Conservation (phyloP, 2,113 vertebrate genomes). For the Tenrec ecaudatus region DNA sequence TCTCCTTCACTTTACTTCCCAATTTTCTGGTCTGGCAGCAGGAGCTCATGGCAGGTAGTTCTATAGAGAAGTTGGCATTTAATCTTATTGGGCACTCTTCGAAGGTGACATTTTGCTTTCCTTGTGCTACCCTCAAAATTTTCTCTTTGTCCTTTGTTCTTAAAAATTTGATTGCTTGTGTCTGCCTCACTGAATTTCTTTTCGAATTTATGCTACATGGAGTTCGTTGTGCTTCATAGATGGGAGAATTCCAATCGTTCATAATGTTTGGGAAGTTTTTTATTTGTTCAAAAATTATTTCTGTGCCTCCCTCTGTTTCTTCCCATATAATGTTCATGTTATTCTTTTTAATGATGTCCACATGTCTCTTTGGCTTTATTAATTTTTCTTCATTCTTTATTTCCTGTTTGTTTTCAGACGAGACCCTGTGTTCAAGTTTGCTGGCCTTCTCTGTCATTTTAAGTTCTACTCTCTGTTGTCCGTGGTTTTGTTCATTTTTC, state of each 20-base stretch:
- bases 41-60: too few relatives aligned
- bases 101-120: background rate
- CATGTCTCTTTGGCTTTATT: background rate
- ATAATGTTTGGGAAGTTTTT: background rate
- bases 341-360: too few relatives aligned
- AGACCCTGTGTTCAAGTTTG: background rate
- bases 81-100: background rate
- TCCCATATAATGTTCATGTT: background rate
- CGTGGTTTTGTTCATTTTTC: background rate
- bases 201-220: background rate
- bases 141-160: background rate
- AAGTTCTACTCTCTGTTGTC: background rate
- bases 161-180: background rate
- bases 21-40: too few relatives aligned
- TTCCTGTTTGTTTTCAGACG: background rate
- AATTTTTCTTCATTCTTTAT: background rate
- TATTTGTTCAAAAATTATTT: background rate
- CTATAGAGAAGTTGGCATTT: background rate
- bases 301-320: background rate
- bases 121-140: background rate
- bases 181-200: background rate
- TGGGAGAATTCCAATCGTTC: background rate
- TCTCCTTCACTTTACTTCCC: too few relatives aligned
- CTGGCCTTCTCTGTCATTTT: background rate
- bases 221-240: too few relatives aligned